These are phyloP conservation scores for Minunthozetes semirufus DNA, from an alignment of 2,888 invertebrate species.

Conservation along the genomic window DNA sequence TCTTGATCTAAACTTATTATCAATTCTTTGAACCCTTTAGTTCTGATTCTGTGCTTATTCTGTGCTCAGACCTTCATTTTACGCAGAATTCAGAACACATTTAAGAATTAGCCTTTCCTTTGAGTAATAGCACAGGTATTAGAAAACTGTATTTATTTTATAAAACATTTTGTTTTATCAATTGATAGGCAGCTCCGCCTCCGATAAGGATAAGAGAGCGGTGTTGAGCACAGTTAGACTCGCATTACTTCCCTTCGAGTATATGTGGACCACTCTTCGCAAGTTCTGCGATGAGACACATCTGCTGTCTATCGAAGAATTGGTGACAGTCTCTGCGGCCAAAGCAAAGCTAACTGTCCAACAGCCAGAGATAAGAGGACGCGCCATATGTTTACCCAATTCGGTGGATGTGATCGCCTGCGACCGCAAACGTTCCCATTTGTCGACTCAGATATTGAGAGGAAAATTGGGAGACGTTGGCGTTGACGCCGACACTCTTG, in stretches of 20 bases:
- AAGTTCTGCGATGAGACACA: neutral
- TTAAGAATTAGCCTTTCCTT: too few species aligned
- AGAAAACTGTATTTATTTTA: too few species aligned
- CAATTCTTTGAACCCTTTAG: too few species aligned
- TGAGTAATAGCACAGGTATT: too few species aligned
- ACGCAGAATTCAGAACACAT: too few species aligned
- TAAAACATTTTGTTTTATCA: too few species aligned
- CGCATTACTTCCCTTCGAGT: neutral
- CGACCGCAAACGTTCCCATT: neutral
- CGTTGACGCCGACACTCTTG: neutral
- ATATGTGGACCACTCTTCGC: constrained; percentile 7
- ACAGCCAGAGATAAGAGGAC: neutral
- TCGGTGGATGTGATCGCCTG: neutral
- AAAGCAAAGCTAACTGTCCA: neutral
- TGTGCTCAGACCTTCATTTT: too few species aligned
- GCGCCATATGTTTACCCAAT: neutral
- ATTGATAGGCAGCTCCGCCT: neutral
- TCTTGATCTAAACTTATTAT: too few species aligned
- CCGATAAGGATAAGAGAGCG: neutral
- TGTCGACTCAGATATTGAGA: neutral
- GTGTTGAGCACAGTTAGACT: neutral
- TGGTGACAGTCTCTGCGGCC: neutral
- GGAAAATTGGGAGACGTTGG: constrained; percentile 3
- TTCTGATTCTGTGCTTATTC: too few species aligned
- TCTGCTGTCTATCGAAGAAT: neutral